Base-by-base conservation (phyloP, 2,113 vertebrate genomes). In the Phylloscopus whistleri region DNA sequence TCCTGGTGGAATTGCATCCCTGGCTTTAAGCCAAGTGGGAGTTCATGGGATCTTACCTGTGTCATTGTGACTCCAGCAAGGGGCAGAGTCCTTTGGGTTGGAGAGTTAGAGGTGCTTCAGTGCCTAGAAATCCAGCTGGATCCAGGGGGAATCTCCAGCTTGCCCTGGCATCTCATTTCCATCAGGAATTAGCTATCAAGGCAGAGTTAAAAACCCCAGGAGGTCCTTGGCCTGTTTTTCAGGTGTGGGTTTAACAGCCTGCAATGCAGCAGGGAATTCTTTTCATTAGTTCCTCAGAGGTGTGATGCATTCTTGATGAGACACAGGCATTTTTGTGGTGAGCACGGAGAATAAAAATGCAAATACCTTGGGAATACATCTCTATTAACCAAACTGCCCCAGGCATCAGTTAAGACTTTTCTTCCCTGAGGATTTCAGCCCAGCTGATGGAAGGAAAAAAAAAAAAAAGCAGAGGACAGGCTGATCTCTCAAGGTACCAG, bases 241-340 rank as follows among this genome's bases (percentile, higher is more conserved):
- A 90, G 81, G 66, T 82, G 49, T 87, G 89, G 17, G 4, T 94
- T 86, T 75, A 63, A n/a, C 60, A 84, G 64, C 28, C 64, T 53
- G 48, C 22, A 43, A 11, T 70, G 74, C 41, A 74, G 10, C 24
- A 30, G 43, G 24, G 46, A 53, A 35, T 86, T 73, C 1, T 77
- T 80, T 53, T 8, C 37, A 27, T 44, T 20, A 28, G 31, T 37
- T 94, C 22, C 64, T 76, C 59, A 27, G 24, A 41, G 60, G 41
- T 62, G 55, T 11, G 8, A 15, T 60, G 35, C 44, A 17, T 49
- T 60, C 72, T 77, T 84, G 66, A 20, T 35, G 55, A 64, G 80
- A 31, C 16, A 8, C 0, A 1, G 43, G 23, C 10, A 2, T 53
- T 95, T 90, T 27, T 73, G 55, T 62, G 75, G 37, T n/a, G 8